A percentile compares a stretch with the other conserved stretches of the same genome.
phyloP scores from a whole-genome alignment of 2,113 vertebrate species.

The Myotis brandtii region DNA sequence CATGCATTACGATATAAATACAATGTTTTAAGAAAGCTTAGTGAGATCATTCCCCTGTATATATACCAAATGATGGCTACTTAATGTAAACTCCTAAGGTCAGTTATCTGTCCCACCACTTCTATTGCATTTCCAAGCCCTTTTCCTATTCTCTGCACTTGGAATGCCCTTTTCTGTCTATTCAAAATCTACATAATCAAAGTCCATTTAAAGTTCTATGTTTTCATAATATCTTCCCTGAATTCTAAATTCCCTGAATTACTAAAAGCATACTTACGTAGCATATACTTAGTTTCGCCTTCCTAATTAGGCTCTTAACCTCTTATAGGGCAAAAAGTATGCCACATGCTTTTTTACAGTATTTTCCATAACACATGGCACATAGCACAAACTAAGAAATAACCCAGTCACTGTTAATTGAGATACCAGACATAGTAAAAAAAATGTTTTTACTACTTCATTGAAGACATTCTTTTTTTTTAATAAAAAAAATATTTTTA shows the following conservation, averaged over 20 bases:
- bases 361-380: constrained; percentile 1
- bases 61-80: not conserved
- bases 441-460: no score
- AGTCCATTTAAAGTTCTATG: not conserved
- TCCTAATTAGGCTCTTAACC: constrained; percentile 21
- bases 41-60: not conserved
- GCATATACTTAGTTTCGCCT: not conserved
- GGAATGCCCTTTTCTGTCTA: not conserved
- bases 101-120: not conserved
- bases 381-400: not conserved
- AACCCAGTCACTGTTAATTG: not conserved
- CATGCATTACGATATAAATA: not conserved
- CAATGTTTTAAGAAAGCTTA: constrained; percentile 32
- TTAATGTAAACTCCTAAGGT: not conserved
- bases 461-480: no score
- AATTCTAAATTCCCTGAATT: not conserved
- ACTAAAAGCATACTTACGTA: not conserved
- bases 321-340: constrained; percentile 27
- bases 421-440: not conserved
- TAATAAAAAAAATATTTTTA: no score
- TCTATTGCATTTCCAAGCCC: constrained; percentile 12
- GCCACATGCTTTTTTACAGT: not conserved
- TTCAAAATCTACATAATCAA: not conserved
- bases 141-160: not conserved
- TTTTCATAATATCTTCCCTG: constrained; percentile 30